These are phyloP conservation scores for Acanthurus lineatus DNA, from an alignment of 2,797 vertebrate species.

Conservation along the genomic window DNA sequence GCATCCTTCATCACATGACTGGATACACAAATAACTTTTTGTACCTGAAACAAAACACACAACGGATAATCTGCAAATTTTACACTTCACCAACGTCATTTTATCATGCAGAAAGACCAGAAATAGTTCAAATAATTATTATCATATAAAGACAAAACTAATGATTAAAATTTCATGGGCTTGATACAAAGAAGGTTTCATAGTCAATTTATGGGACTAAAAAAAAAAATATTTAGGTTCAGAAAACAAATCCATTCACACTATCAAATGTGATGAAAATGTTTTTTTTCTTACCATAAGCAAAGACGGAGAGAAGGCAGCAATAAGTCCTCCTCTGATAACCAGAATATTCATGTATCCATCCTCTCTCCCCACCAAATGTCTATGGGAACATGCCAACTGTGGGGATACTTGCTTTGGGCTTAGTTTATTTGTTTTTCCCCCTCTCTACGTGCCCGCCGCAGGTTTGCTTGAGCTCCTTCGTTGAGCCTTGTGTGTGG, in stretches of 20 bases:
- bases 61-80: neutral
- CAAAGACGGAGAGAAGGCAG: constrained; percentile 8
- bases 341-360: constrained; percentile 61
- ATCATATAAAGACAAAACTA: neutral
- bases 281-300: constrained; percentile 10
- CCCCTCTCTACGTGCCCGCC: constrained; percentile 67
- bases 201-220: neutral
- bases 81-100: neutral
- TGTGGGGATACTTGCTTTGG: constrained; percentile 72
- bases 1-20: neutral
- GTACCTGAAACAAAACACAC: neutral
- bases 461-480: constrained; percentile 74
- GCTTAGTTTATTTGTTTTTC: constrained; percentile 78
- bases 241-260: constrained; percentile 19
- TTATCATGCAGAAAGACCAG: neutral
- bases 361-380: constrained; percentile 60
- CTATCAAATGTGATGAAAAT: constrained; percentile 21
- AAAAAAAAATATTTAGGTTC: constrained; percentile 3
- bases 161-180: neutral
- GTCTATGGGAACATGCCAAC: constrained; percentile 73
- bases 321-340: constrained; percentile 42
- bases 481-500: constrained; percentile 75
- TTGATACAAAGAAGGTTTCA: neutral
- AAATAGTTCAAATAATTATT: neutral
- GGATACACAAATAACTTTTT: neutral